Conservation (phyloP, 2,888 invertebrate species). For the Hemistola chrysoprasaria region DNA sequence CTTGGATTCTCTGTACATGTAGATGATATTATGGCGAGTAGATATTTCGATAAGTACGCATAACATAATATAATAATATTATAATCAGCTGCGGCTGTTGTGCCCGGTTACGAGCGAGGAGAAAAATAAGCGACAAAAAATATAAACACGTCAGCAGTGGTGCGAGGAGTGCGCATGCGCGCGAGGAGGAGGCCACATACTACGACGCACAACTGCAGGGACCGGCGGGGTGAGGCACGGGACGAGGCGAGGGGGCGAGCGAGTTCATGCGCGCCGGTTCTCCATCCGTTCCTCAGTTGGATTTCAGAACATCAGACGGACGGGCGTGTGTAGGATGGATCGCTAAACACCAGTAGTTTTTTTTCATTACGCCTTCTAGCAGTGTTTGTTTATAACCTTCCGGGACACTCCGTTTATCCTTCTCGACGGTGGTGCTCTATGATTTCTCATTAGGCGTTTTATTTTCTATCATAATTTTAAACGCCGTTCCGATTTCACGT, state of each 20-base stretch:
- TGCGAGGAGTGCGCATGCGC: constrained; percentile 73
- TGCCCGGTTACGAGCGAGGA: constrained; percentile 39
- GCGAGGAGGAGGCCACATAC: constrained; percentile 58
- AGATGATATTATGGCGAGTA: constrained; percentile 9
- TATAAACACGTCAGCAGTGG: constrained; percentile 77
- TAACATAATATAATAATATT: not conserved
- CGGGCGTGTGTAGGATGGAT: constrained; percentile 81
- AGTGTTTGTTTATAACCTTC: constrained; percentile 80
- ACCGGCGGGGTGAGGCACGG: constrained; percentile 41
- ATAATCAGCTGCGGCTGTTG: constrained; percentile 2
- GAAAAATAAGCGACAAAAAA: constrained; percentile 68
- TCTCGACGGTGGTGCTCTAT: constrained; percentile 77
- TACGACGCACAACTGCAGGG: constrained; percentile 49
- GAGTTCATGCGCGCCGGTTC: constrained; percentile 50
- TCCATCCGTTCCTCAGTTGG: constrained; percentile 67
- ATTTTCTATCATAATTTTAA: constrained; percentile 58
- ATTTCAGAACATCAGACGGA: constrained; percentile 81
- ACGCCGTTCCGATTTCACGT: constrained; percentile 78
- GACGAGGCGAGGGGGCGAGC: constrained; percentile 40
- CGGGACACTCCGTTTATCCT: constrained; percentile 73
- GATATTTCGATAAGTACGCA: constrained; percentile 1
- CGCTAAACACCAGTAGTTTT: constrained; percentile 83
- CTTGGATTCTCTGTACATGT: not conserved
- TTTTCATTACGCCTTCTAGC: constrained; percentile 81
- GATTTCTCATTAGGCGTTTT: constrained; percentile 62